Evolutionary conservation across 2,888 invertebrate genomes (phyloP), one percentile per base, ranked within the genome.

Genomic region (Rhagophthalmus giganteus): DNA sequence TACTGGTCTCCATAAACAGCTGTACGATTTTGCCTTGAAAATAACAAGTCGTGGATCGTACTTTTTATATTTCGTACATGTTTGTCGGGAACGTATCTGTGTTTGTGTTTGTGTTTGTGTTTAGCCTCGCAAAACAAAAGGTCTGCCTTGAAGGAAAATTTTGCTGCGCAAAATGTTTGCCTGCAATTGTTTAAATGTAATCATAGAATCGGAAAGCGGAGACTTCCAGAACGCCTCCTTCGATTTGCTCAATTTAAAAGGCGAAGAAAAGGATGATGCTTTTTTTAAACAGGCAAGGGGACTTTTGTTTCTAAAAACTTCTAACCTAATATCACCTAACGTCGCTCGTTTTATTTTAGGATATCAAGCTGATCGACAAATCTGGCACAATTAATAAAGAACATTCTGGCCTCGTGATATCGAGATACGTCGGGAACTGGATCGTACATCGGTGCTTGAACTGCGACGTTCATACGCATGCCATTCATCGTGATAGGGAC

Each of bases 151-250:
- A 25, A 25, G 11, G 12, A 3, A 10, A 31, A 38, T 13, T 25
- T 14, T 12, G n/a, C 25, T 28, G 20, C 34, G 25, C 39, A 77
- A 66, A 66, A 81, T 82, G 81, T 77, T 83, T 71, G 81, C 85
- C 68, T 90, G 90, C 77, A 85, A 87, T 78, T 90, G 90, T 75
- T 76, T 88, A 67, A 90, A 90, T 77, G 80, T 87, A 64, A 77
- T 79, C 62, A 78, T 87, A 62, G 82, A 82, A 74, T 77, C 82
- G 67, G 81, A 81, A 68, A 79, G 79, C 71, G 69, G 76, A 59
- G 74, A 77, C 65, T 78, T 83, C 68, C 78, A 78, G 64, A 77
- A 78, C 70, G 74, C 81, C 67, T 80, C 79, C 67, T 69, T 79
- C 62, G 78, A 77, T 60, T 78, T 78, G 68, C 71, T 83, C 68